Percentiles rank a stretch among this genome's conserved stretches.
Evolutionary conservation across 2,888 invertebrate species (phyloP).

Genomic region (Tupiocoris notatus): DNA sequence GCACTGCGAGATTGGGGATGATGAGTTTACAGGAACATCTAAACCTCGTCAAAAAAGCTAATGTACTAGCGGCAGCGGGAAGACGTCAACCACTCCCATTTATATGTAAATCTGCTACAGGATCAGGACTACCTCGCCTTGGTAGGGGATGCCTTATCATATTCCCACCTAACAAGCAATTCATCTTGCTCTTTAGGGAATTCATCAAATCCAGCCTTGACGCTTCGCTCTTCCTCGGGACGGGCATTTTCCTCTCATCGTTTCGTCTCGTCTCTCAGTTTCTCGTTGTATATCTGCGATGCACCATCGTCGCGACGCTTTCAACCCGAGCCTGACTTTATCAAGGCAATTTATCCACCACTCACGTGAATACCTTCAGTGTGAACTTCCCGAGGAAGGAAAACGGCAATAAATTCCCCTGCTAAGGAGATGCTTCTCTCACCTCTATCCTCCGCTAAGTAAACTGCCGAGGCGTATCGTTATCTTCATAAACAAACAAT

Average conservation of each 20-base stretch:
- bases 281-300: too few species aligned
- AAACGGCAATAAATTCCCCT: background rate
- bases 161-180: constrained; percentile 15
- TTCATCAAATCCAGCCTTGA: constrained; percentile 10
- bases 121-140: background rate
- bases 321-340: background rate
- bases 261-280: background rate
- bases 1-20: background rate
- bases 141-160: constrained; percentile 6
- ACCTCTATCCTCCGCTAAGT: background rate
- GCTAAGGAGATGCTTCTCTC: background rate
- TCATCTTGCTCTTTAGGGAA: constrained; percentile 16
- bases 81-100: constrained; percentile 3
- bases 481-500: background rate
- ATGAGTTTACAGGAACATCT: background rate
- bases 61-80: background rate
- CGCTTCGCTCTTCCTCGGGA: background rate
- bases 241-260: background rate
- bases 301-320: background rate
- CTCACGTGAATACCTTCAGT: background rate
- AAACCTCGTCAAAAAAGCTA: background rate
- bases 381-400: background rate
- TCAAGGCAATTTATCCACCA: background rate
- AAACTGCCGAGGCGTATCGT: background rate
- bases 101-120: constrained; percentile 25